A percentile compares a stretch with the other conserved stretches of the same genome.
phyloP scores from a whole-genome alignment of 2,113 vertebrate species.

The Galbula dea region DNA sequence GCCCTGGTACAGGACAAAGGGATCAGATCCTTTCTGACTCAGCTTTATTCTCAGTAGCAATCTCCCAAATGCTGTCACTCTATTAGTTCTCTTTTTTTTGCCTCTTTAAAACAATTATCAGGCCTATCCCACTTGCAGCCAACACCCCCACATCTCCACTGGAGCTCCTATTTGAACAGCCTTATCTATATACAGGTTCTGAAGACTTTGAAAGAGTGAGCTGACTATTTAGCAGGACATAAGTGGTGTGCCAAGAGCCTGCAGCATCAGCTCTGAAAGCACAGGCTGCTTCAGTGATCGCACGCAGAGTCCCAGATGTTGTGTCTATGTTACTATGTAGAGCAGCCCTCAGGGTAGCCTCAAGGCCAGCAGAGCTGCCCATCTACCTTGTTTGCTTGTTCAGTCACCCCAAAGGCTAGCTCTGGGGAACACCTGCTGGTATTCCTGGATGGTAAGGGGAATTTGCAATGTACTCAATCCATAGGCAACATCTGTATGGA shows the following conservation, averaged over 20 bases:
- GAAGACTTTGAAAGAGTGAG: not conserved
- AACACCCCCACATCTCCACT: not conserved
- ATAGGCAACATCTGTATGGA: not conserved
- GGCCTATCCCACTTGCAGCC: not conserved
- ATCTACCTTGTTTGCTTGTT: not conserved
- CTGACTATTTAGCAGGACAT: not conserved
- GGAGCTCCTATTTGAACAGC: not conserved
- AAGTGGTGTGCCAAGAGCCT: not conserved
- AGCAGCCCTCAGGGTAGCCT: conserved; percentile 25
- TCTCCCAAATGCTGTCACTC: not conserved
- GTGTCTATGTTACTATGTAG: not conserved
- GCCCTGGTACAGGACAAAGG: not conserved
- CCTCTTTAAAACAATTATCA: not conserved
- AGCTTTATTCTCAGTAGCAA: not conserved
- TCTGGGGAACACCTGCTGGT: not conserved
- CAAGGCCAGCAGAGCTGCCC: not conserved
- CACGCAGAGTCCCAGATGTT: not conserved
- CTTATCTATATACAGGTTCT: not conserved
- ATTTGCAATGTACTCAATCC: not conserved
- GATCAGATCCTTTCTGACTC: not conserved
- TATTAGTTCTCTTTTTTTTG: not conserved
- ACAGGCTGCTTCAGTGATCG: not conserved
- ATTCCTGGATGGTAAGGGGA: not conserved
- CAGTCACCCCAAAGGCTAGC: not conserved
- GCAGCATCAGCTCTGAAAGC: conserved; percentile 6